Conservation (phyloP, 2,113 vertebrate genomes). For the Myocastor coypus region DNA sequence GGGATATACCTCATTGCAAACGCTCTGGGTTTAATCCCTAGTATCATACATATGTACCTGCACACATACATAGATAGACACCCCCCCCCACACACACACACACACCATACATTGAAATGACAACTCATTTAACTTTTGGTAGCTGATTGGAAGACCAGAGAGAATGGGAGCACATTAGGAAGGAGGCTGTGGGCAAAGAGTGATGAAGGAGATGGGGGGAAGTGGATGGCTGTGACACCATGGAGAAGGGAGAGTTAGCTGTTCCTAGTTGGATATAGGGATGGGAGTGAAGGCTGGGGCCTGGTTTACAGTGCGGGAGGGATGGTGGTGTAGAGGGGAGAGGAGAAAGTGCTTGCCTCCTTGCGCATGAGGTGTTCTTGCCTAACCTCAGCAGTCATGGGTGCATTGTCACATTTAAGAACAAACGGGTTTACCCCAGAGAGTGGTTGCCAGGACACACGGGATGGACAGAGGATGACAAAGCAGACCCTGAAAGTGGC, state of each 20-base stretch:
- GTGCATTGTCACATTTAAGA: not conserved
- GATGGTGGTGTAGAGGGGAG: fast-evolving
- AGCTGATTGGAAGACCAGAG: not conserved
- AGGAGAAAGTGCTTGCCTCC: not conserved
- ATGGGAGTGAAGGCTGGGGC: not conserved
- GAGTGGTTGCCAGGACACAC: not conserved
- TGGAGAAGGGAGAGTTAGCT: not conserved
- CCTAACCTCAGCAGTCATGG: not conserved
- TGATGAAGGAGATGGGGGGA: not conserved
- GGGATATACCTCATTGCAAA: not conserved
- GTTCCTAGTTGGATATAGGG: not conserved
- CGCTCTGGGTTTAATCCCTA: not conserved
- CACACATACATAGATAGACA: not conserved
- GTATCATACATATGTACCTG: not conserved
- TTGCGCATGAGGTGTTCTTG: not conserved
- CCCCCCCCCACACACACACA: not conserved
- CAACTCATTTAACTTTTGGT: not conserved
- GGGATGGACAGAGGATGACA: not conserved
- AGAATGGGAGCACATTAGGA: not conserved
- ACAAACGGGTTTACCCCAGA: not conserved
- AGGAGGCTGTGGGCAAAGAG: not conserved
- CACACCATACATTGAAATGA: not conserved
- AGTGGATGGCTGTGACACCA: not conserved
- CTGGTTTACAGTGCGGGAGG: not conserved
- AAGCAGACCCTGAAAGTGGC: not conserved